Percentiles rank a stretch among this genome's conserved stretches.
Conservation (phyloP, 2,113 vertebrate species). For the Actenoides lindsayi region DNA sequence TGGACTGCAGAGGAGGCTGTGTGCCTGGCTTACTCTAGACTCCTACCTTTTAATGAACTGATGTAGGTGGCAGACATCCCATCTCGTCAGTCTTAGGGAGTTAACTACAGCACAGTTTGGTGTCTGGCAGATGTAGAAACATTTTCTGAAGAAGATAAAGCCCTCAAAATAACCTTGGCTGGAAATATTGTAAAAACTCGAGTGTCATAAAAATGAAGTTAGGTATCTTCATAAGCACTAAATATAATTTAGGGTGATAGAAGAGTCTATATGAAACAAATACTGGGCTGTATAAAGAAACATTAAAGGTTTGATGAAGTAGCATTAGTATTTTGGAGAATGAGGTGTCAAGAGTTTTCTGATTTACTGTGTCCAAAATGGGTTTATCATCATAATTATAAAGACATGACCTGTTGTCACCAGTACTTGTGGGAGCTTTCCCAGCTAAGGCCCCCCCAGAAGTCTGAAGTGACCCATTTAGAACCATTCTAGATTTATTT, state of each 20-base stretch:
- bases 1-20: background rate
- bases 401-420: background rate
- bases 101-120: background rate
- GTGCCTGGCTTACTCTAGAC: background rate
- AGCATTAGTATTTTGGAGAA: background rate
- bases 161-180: background rate
- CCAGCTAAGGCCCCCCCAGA: background rate
- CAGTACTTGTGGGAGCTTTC: background rate
- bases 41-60: background rate
- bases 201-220: background rate
- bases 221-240: background rate
- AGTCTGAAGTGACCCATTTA: background rate
- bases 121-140: background rate
- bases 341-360: background rate
- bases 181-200: background rate
- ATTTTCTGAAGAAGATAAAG: background rate
- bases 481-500: background rate
- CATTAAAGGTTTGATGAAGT: background rate
- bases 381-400: background rate
- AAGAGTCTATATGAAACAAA: background rate
- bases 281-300: background rate
- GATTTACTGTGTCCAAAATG: background rate
- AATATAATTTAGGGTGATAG: background rate
- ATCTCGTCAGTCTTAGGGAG: background rate
- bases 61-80: background rate